Evolutionary conservation across 2,113 vertebrate genomes (phyloP).

Genomic region (Lophura nycthemera): DNA sequence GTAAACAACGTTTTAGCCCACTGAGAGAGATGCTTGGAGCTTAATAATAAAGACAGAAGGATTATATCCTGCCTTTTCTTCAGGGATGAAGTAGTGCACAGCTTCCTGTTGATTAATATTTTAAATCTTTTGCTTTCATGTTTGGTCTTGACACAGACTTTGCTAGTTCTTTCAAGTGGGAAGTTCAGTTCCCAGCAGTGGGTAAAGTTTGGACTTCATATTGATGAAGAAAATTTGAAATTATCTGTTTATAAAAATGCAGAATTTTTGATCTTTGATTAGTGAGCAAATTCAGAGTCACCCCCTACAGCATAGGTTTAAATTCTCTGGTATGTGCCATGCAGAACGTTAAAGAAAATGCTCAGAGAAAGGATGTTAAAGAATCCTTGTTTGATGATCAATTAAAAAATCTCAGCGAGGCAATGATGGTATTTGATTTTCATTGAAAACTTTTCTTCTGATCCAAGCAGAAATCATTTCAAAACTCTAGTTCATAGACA

Average conservation of each 20-base stretch:
- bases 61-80: slow-evolving; percentile 59
- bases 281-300: slow-evolving; percentile 14
- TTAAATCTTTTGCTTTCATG: slow-evolving; percentile 69
- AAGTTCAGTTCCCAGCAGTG: slow-evolving; percentile 39
- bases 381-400: not conserved
- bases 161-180: slow-evolving; percentile 21
- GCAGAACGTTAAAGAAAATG: not conserved
- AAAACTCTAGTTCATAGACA: not conserved
- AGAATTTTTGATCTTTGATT: slow-evolving; percentile 16
- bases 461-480: not conserved
- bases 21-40: slow-evolving; percentile 42
- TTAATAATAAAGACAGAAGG: slow-evolving; percentile 68
- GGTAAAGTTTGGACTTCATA: slow-evolving; percentile 6
- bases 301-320: not conserved
- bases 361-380: not conserved
- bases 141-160: slow-evolving; percentile 30
- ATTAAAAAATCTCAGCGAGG: not conserved
- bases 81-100: slow-evolving; percentile 47
- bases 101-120: slow-evolving; percentile 71
- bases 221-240: slow-evolving; percentile 32
- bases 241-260: slow-evolving; percentile 5
- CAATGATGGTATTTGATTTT: not conserved
- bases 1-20: slow-evolving; percentile 64
- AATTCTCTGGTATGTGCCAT: not conserved
- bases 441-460: not conserved